A percentile compares a stretch with the other conserved stretches of the same genome.
These are phyloP conservation scores for Meta bourneti DNA, from an alignment of 2,888 invertebrate genomes.

Conservation along the genomic window DNA sequence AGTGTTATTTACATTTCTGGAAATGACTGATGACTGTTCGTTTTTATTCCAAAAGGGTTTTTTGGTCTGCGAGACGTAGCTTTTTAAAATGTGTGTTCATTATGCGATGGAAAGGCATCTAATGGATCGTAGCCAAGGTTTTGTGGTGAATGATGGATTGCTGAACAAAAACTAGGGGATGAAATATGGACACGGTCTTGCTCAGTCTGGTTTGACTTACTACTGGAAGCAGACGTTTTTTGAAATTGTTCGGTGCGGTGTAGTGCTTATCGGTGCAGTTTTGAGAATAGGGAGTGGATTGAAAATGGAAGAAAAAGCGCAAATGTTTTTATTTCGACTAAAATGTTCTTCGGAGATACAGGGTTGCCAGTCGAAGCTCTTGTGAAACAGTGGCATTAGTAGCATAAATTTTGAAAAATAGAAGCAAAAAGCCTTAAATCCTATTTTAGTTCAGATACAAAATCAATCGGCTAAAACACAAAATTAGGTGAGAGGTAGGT, in stretches of 20 bases:
- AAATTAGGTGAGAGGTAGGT: no score
- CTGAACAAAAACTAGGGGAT: background rate
- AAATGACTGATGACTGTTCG: constrained; percentile 18
- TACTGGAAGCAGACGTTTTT: background rate
- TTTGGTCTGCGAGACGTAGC: background rate
- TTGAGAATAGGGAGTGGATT: background rate
- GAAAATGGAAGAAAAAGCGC: no score
- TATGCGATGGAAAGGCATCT: background rate
- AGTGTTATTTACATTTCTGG: constrained; percentile 11
- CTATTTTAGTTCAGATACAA: no score
- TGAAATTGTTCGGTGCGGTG: background rate
- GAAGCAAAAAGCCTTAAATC: no score
- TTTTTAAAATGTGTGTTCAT: background rate
- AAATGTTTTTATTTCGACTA: no score
- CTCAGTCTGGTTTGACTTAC: background rate
- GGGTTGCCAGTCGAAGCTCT: no score
- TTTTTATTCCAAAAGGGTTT: background rate
- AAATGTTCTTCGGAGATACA: no score
- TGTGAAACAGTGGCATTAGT: no score
- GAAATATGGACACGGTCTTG: background rate
- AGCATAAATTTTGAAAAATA: no score
- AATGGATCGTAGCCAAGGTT: background rate
- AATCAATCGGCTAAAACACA: no score
- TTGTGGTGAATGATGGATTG: background rate
- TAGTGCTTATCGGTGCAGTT: background rate